phyloP scores from a whole-genome alignment of 2,888 invertebrate species.

The Carterocephalus palaemon region DNA sequence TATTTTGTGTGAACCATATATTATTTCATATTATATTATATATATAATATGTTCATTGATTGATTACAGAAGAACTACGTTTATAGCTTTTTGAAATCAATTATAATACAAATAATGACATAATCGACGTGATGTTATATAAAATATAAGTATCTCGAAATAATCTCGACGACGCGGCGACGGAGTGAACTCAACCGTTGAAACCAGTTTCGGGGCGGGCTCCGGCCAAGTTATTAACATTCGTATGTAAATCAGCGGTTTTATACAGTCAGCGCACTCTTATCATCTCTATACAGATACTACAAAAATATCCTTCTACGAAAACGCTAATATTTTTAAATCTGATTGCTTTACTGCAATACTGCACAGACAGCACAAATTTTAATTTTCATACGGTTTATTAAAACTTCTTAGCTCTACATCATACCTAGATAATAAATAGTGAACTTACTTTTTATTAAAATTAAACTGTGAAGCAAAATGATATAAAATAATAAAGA shows the following conservation, averaged over 20 bases:
- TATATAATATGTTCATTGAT: no score
- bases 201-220: slow-evolving; percentile 42
- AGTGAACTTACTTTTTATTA: no score
- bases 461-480: no score
- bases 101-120: no score
- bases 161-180: background rate
- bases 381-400: no score
- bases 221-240: slow-evolving; percentile 64
- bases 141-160: slow-evolving; percentile 1
- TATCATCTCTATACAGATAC: slow-evolving; percentile 55
- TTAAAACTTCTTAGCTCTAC: no score
- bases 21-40: no score
- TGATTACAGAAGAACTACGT: no score
- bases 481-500: no score
- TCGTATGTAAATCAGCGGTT: slow-evolving; percentile 70
- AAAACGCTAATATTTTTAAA: background rate
- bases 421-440: background rate
- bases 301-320: slow-evolving; percentile 3
- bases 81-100: no score
- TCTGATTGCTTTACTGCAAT: background rate
- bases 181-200: slow-evolving; percentile 21
- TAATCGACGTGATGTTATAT: background rate
- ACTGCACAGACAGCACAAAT: no score
- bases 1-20: no score
- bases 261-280: slow-evolving; percentile 54